Percentiles rank a stretch among this genome's conserved stretches.
Conservation (phyloP, 2,888 invertebrate genomes). For the Muscina levida region DNA sequence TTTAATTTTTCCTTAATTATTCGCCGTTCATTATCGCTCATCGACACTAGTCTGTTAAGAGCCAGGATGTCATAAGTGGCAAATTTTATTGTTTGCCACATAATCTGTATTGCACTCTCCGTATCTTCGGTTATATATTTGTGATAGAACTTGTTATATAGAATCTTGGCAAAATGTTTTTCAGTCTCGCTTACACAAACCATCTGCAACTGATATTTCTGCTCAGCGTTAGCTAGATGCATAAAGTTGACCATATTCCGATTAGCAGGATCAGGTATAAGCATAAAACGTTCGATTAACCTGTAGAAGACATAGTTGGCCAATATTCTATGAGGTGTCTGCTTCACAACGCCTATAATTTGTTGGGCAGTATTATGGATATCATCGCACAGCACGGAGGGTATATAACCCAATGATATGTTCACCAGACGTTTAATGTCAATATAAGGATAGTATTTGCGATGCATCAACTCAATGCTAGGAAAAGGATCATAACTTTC, state of each 20-base stretch:
- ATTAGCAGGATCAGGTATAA: conserved; percentile 4
- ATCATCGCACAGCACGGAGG: conserved; percentile 69
- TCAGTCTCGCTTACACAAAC: conserved; percentile 69
- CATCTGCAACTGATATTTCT: conserved; percentile 66
- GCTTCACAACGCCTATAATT: conserved; percentile 64
- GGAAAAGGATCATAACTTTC: conserved; percentile 24
- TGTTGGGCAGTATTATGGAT: conserved; percentile 68
- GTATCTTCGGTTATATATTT: conserved; percentile 70
- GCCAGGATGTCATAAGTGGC: conserved; percentile 69
- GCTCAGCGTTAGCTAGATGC: conserved; percentile 66
- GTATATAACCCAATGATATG: conserved; percentile 65
- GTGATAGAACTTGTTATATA: conserved; percentile 76
- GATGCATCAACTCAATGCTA: conserved; percentile 67
- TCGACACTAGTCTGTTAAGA: conserved; percentile 72
- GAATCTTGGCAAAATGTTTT: conserved; percentile 73
- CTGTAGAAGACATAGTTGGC: conserved; percentile 77
- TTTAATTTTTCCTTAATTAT: conserved; percentile 71
- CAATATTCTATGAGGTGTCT: conserved; percentile 68
- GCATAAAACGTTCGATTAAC: conserved; percentile 68
- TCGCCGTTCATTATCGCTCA: conserved; percentile 66
- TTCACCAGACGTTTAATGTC: conserved; percentile 70
- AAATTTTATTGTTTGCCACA: conserved; percentile 73
- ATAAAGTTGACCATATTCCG: too few species aligned
- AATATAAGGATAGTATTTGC: conserved; percentile 68
- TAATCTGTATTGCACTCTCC: conserved; percentile 70